Evolutionary conservation across 2,888 invertebrate genomes (phyloP).

Genomic region (Drosophila pseudotakahashii): DNA sequence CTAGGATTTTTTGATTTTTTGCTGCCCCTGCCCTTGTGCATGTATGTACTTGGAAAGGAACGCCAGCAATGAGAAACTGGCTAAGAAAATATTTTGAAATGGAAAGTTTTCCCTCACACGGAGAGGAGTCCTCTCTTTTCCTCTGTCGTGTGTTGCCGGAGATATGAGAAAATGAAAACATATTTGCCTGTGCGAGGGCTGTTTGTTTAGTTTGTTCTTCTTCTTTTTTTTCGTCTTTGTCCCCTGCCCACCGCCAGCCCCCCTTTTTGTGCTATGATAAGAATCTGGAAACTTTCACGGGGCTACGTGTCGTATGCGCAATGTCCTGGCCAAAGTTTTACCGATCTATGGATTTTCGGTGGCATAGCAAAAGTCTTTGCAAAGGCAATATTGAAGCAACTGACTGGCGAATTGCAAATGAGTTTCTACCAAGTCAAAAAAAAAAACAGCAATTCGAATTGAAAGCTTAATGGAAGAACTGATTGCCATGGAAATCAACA

Average conservation of each 20-base stretch:
- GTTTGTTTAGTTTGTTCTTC: constrained; percentile 33
- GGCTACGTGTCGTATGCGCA: constrained; percentile 35
- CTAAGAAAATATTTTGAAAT: constrained; percentile 52
- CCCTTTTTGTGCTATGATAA: constrained; percentile 15
- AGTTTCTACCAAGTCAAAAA: background rate
- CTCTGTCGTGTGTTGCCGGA: constrained; percentile 2
- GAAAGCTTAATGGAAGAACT: constrained; percentile 9
- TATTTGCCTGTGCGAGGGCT: constrained; percentile 26
- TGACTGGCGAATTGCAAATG: constrained; percentile 19
- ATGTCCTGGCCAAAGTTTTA: constrained; percentile 27
- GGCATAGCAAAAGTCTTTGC: constrained; percentile 21
- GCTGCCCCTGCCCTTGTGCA: constrained; percentile 18
- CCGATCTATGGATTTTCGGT: constrained; percentile 24
- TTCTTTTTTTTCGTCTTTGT: background rate
- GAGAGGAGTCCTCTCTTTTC: background rate
- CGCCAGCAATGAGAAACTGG: constrained; percentile 33
- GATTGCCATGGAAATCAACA: background rate
- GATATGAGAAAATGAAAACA: constrained; percentile 43
- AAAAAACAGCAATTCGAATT: background rate
- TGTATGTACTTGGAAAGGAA: background rate
- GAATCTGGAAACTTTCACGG: constrained; percentile 20
- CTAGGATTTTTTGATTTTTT: background rate
- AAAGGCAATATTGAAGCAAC: constrained; percentile 26
- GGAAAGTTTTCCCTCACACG: constrained; percentile 37
- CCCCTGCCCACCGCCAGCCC: background rate